Evolutionary conservation across 2,113 vertebrate genomes (phyloP).

Genomic region (Callorhinus ursinus): DNA sequence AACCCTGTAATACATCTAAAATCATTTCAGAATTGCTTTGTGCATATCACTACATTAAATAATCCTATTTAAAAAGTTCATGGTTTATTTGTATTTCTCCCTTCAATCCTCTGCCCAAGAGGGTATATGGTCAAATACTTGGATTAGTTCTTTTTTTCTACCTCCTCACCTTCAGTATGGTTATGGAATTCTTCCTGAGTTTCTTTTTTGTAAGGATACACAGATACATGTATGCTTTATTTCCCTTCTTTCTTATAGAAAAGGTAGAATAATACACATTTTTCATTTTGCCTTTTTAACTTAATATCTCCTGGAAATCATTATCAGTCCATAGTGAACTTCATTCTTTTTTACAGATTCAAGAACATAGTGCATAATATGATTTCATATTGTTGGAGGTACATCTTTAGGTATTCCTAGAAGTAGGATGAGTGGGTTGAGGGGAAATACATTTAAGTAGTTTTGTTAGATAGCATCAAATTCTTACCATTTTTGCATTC

Average conservation of each 20-base stretch:
- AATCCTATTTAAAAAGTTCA: neutral
- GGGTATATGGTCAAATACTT: neutral
- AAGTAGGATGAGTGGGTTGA: neutral
- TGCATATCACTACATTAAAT: neutral
- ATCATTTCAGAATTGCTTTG: neutral
- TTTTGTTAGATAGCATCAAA: neutral
- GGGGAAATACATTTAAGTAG: neutral
- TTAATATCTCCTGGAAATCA: neutral
- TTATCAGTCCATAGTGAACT: neutral
- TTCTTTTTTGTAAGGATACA: neutral
- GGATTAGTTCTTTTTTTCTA: neutral
- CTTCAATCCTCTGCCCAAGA: neutral
- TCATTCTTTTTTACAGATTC: neutral
- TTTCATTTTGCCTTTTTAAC: neutral
- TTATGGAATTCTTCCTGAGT: neutral
- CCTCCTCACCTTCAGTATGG: neutral
- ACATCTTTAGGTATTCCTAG: neutral
- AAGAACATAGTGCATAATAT: neutral
- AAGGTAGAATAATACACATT: neutral
- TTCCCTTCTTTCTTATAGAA: neutral
- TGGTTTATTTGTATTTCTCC: neutral
- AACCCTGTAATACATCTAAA: neutral
- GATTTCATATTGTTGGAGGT: neutral
- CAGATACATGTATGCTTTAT: neutral
- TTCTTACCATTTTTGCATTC: neutral